Evolutionary conservation across 92 coral and sea anemone genomes (phyloP).

Genomic region (Porites divaricata): DNA sequence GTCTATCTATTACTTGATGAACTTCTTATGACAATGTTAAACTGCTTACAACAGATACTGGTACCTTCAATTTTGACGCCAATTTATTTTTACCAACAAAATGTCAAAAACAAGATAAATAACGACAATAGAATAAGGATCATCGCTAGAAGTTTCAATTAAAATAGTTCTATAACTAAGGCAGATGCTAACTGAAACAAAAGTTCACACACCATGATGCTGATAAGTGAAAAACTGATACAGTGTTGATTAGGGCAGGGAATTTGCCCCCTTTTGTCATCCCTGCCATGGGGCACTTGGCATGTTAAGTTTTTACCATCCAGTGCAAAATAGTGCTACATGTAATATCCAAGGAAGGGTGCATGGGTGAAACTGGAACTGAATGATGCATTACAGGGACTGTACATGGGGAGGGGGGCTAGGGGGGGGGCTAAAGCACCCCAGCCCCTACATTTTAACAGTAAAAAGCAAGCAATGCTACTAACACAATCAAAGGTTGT

Average conservation of each 20-base stretch:
- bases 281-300: constrained; percentile 5
- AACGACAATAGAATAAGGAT: background rate
- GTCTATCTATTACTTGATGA: background rate
- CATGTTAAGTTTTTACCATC: background rate
- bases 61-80: constrained; percentile 9
- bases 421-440: too few species aligned
- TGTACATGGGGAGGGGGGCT: background rate
- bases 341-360: background rate
- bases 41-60: background rate
- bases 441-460: too few species aligned
- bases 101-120: constrained; percentile 1
- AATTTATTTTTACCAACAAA: constrained; percentile 9
- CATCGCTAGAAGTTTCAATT: background rate
- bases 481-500: too few species aligned
- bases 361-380: background rate
- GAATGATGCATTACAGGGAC: constrained; percentile 1
- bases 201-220: background rate
- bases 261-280: background rate
- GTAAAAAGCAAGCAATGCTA: too few species aligned
- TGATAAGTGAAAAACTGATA: background rate
- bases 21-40: background rate
- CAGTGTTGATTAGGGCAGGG: background rate
- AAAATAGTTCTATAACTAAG: too few species aligned
- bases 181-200: constrained; percentile 4
- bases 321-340: background rate